These are phyloP conservation scores for Andrena hattorfiana DNA, from an alignment of 2,888 invertebrate species.

Conservation along the genomic window DNA sequence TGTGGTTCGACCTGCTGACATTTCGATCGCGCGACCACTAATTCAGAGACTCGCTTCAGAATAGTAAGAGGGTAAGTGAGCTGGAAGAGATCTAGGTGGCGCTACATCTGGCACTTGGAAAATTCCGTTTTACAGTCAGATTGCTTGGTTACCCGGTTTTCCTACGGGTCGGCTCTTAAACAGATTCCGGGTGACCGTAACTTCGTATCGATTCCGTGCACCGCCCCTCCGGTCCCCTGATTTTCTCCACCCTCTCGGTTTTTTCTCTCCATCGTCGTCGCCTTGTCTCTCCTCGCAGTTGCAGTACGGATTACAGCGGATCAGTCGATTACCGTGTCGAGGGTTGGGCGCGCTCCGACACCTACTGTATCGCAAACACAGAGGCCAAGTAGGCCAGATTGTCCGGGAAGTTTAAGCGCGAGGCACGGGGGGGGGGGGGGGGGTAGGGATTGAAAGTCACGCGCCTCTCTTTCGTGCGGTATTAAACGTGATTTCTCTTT, in stretches of 20 bases:
- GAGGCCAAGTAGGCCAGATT: conserved; percentile 52
- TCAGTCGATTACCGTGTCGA: conserved; percentile 62
- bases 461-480: conserved; percentile 13
- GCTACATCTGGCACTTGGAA: conserved; percentile 9
- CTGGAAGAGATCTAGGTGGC: not conserved
- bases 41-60: not conserved
- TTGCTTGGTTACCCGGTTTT: conserved; percentile 61
- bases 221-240: not conserved
- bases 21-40: not conserved
- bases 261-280: conserved; percentile 19
- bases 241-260: conserved; percentile 19
- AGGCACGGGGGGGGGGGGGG: not conserved
- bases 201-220: conserved; percentile 63
- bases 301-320: conserved; percentile 64
- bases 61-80: conserved; percentile 6
- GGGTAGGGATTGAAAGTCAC: conserved; percentile 18
- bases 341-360: conserved; percentile 32
- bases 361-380: conserved; percentile 40
- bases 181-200: conserved; percentile 67
- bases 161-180: conserved; percentile 63
- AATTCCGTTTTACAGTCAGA: conserved; percentile 63
- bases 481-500: conserved; percentile 40
- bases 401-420: conserved; percentile 23
- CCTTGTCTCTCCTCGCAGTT: conserved; percentile 40
- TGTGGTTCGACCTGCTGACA: not conserved